Percentiles rank a stretch among this genome's conserved stretches.
Conservation (phyloP, 2,113 vertebrate genomes). For the Hydrochoerus hydrochaeris region DNA sequence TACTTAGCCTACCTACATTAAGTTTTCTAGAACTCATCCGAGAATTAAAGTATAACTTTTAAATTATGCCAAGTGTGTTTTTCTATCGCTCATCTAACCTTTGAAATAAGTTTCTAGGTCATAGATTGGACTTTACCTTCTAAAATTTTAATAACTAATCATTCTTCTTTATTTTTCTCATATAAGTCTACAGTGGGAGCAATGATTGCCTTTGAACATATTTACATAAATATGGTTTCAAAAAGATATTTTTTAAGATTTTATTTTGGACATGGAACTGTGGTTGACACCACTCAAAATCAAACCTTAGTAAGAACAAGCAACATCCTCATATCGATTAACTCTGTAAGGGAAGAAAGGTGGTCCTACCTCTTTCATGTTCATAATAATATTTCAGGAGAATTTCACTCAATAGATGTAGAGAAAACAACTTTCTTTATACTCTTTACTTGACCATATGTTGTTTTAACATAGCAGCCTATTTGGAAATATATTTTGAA, state of each 20-base stretch:
- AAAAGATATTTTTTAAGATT: background rate
- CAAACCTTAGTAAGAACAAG: conserved; percentile 3
- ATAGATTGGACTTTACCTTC: background rate
- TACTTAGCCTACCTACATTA: background rate
- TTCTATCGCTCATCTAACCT: background rate
- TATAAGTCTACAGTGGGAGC: background rate
- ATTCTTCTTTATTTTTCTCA: background rate
- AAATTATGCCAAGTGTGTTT: background rate
- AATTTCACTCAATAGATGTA: background rate
- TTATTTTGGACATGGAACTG: background rate
- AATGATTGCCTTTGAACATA: background rate
- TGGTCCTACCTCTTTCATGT: background rate
- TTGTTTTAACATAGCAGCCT: background rate
- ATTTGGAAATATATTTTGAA: background rate
- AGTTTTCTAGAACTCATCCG: background rate
- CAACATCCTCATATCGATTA: background rate
- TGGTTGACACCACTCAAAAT: background rate
- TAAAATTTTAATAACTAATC: background rate
- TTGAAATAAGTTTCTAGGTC: background rate
- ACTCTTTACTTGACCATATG: background rate
- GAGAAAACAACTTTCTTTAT: background rate
- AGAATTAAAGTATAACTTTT: background rate
- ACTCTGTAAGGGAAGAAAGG: background rate
- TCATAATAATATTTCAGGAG: background rate
- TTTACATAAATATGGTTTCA: background rate